Percentiles rank a stretch among this genome's conserved stretches.
phyloP scores from a whole-genome alignment of 2,797 vertebrate genomes.

The Sphaeramia orbicularis region DNA sequence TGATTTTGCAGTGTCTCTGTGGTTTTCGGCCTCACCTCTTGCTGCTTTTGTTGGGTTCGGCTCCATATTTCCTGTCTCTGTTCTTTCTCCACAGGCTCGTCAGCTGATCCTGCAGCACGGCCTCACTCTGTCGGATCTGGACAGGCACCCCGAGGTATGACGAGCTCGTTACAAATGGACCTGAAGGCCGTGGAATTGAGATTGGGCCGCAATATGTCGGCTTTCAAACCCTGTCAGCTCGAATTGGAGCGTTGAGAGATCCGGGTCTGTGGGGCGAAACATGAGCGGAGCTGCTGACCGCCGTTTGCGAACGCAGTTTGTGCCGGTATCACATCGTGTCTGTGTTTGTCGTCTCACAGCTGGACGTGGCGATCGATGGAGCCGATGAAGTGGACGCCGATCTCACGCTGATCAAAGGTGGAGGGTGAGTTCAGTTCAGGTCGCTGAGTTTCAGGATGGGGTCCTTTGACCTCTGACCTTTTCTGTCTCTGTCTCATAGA shows the following conservation, averaged over 20 bases:
- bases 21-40: neutral
- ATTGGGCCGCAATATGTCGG: neutral
- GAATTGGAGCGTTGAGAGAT: neutral
- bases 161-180: conserved; percentile 6
- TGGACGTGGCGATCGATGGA: conserved; percentile 96
- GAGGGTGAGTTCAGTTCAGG: conserved; percentile 88
- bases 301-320: neutral
- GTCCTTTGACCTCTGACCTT: neutral
- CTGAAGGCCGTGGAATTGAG: conserved; percentile 10
- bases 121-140: conserved; percentile 93
- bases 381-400: conserved; percentile 95
- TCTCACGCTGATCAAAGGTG: conserved; percentile 97
- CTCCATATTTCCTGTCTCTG: neutral
- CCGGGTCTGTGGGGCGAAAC: neutral
- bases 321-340: neutral
- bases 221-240: conserved; percentile 6
- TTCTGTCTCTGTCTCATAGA: conserved; percentile 71
- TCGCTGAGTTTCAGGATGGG: accelerated
- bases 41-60: neutral
- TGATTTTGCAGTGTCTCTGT: neutral
- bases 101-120: conserved; percentile 95
- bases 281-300: neutral
- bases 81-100: conserved; percentile 87
- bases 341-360: conserved; percentile 75
- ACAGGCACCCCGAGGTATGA: conserved; percentile 94